phyloP scores from a whole-genome alignment of 2,113 vertebrate species.

The Ondatra zibethicus region DNA sequence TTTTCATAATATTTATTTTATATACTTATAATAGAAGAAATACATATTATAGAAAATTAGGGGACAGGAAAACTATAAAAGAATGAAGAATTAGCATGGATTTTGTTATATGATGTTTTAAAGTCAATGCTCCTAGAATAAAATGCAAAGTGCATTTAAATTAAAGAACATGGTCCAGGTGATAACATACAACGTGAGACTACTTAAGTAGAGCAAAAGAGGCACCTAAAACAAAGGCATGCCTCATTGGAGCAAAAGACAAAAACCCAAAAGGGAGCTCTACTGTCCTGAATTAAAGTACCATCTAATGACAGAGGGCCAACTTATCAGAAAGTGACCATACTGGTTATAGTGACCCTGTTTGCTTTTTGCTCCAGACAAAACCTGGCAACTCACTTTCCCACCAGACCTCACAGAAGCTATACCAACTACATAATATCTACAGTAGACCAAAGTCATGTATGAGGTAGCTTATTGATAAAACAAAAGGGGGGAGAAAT shows the following conservation, averaged over 20 bases:
- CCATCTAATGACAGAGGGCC: not conserved
- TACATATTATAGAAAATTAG: conserved; percentile 17
- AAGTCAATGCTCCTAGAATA: conserved; percentile 23
- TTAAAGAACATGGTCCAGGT: not conserved
- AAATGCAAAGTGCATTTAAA: conserved; percentile 57
- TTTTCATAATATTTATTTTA: conserved; percentile 36
- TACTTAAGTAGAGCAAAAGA: not conserved
- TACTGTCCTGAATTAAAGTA: conserved; percentile 9
- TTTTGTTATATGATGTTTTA: conserved; percentile 21
- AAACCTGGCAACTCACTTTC: conserved; percentile 29
- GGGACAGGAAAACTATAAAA: conserved; percentile 41
- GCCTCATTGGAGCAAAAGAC: not conserved
- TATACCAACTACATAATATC: not conserved
- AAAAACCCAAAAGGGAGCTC: not conserved
- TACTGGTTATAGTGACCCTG: not conserved
- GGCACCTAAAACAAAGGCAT: not conserved
- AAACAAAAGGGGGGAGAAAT: not conserved
- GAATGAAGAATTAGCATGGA: not conserved
- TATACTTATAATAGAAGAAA: conserved; percentile 30
- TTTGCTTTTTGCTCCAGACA: conserved; percentile 47
- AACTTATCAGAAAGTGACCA: not conserved
- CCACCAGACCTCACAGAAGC: conserved; percentile 33
- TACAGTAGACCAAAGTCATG: not conserved
- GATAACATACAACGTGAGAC: not conserved
- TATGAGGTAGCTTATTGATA: not conserved